phyloP scores from a whole-genome alignment of 2,797 vertebrate species.

The Sebastes aleutianus region DNA sequence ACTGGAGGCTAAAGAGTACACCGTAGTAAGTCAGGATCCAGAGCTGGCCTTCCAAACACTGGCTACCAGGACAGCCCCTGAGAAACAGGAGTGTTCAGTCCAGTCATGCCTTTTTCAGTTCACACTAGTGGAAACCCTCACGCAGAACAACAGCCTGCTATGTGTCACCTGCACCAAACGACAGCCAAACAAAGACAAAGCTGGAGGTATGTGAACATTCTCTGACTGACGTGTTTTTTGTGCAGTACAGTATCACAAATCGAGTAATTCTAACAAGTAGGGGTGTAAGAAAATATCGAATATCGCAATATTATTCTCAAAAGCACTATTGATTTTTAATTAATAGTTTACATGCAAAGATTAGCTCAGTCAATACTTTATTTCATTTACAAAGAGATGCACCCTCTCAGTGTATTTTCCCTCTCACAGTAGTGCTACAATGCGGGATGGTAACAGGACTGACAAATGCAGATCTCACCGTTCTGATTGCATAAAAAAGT shows the following conservation, averaged over 20 bases:
- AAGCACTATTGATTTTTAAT: too few species aligned
- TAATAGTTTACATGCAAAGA: too few species aligned
- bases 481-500: too few species aligned
- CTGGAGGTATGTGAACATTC: constrained; percentile 52
- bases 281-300: too few species aligned
- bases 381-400: too few species aligned
- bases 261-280: not conserved
- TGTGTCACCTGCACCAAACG: constrained; percentile 89
- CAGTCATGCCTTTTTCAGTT: constrained; percentile 92
- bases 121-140: constrained; percentile 92
- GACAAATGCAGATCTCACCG: too few species aligned
- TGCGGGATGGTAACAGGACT: too few species aligned
- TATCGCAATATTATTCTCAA: too few species aligned
- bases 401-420: too few species aligned
- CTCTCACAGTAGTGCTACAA: too few species aligned
- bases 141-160: constrained; percentile 90
- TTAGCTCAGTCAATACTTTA: too few species aligned
- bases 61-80: constrained; percentile 79
- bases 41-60: constrained; percentile 90
- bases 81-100: constrained; percentile 87
- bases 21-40: constrained; percentile 83
- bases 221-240: not conserved
- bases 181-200: constrained; percentile 64
- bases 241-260: not conserved
- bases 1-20: constrained; percentile 69